Percentiles rank a stretch among this genome's conserved stretches.
Evolutionary conservation across 2,888 invertebrate species (phyloP).

Genomic region (Myopa tessellatipennis): DNA sequence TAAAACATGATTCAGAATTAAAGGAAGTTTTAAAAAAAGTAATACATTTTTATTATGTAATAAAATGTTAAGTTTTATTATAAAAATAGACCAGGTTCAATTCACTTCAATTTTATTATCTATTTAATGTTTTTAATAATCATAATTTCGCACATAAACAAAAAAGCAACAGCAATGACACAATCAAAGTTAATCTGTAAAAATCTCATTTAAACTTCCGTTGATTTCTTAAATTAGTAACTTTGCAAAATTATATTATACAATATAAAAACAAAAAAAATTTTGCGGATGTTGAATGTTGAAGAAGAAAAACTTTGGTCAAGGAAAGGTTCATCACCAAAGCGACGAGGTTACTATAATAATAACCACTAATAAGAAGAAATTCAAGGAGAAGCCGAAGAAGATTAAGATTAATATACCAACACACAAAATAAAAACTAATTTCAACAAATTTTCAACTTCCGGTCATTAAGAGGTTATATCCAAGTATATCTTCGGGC

Average conservation of each 20-base stretch:
- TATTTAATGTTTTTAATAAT: too few species aligned
- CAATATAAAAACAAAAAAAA: neutral
- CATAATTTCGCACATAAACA: too few species aligned
- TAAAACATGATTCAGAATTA: too few species aligned
- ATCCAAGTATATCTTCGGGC: neutral
- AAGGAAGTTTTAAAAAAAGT: too few species aligned
- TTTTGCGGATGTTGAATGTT: neutral
- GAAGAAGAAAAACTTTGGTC: neutral
- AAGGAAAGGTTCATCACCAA: neutral
- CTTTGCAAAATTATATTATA: neutral
- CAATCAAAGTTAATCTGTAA: neutral
- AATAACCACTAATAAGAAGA: neutral
- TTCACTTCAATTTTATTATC: too few species aligned
- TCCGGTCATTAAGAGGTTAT: neutral
- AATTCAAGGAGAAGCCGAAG: neutral
- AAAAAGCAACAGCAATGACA: neutral
- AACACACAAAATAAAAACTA: neutral
- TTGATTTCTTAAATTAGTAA: neutral
- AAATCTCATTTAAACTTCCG: neutral
- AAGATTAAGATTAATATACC: neutral
- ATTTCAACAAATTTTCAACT: neutral
- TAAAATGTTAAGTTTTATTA: too few species aligned
- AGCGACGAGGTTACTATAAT: neutral
- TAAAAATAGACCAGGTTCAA: too few species aligned
- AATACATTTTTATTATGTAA: too few species aligned